Evolutionary conservation across 1,140 invertebrate genomes (phyloP).

Genomic region (Lordiphosa stackelbergi): DNA sequence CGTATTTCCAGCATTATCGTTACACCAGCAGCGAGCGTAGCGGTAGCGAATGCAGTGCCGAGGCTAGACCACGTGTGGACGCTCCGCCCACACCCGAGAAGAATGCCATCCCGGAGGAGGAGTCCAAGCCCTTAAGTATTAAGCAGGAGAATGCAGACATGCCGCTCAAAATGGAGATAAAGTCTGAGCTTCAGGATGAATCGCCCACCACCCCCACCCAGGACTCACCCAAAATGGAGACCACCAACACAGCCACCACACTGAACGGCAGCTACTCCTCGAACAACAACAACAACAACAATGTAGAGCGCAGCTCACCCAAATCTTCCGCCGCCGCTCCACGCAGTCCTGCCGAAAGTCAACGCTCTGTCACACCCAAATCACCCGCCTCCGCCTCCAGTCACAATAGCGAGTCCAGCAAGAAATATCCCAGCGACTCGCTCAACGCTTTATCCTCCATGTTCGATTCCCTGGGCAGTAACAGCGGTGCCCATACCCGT

Average conservation of each 20-base stretch:
- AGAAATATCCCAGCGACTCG: conserved; percentile 80
- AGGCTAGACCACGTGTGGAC: conserved; percentile 85
- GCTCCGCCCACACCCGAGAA: conserved; percentile 84
- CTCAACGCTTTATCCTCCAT: conserved; percentile 90
- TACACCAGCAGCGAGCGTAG: conserved; percentile 86
- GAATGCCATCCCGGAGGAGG: conserved; percentile 63
- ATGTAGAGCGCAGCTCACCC: conserved; percentile 53
- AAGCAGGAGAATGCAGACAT: conserved; percentile 78
- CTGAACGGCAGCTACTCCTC: conserved; percentile 53
- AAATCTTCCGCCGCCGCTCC: conserved; percentile 37
- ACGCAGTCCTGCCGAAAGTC: conserved; percentile 79
- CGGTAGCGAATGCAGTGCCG: conserved; percentile 91
- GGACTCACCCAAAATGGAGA: conserved; percentile 40
- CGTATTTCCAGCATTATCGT: conserved; percentile 83
- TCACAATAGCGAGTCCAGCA: conserved; percentile 80
- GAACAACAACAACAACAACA: conserved; percentile 55
- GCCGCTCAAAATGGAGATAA: conserved; percentile 79
- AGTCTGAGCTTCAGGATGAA: conserved; percentile 53
- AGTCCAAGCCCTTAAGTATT: conserved; percentile 24
- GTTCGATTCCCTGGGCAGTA: conserved; percentile 83
- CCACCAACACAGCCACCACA: neutral
- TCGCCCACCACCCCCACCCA: neutral
- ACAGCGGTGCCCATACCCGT: conserved; percentile 40
- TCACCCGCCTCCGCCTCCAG: conserved; percentile 84
- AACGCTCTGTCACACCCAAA: conserved; percentile 84